Conservation (phyloP, 1,140 invertebrate genomes). For the Melitaea cinxia region DNA sequence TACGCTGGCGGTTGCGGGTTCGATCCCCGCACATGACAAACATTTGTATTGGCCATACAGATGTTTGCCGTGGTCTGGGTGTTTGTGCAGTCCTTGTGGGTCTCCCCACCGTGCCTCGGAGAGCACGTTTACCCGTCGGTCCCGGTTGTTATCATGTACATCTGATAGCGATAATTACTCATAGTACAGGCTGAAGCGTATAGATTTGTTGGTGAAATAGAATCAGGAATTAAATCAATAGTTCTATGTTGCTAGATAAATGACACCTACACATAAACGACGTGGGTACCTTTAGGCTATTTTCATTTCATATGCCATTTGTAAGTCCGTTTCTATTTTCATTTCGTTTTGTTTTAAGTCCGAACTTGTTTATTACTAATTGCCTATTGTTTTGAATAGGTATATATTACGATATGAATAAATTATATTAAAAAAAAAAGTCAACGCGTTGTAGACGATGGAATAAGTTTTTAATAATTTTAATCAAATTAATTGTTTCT, state of each 20-base stretch:
- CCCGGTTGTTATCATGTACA: too few relatives aligned
- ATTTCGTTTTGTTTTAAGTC: constrained; percentile 5
- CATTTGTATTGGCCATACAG: too few relatives aligned
- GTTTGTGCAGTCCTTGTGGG: too few relatives aligned
- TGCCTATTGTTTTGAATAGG: constrained; percentile 15
- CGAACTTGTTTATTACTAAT: constrained; percentile 9
- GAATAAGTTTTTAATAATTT: neutral
- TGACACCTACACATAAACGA: neutral
- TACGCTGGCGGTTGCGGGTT: too few relatives aligned
- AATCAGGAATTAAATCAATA: neutral
- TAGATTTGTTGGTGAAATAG: too few relatives aligned
- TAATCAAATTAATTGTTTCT: neutral
- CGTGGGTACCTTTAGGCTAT: neutral
- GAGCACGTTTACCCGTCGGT: too few relatives aligned
- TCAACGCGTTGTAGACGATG: neutral
- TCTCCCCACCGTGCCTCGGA: too few relatives aligned
- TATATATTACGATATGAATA: constrained; percentile 15
- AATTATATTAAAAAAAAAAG: neutral
- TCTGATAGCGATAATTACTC: too few relatives aligned
- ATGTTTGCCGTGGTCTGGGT: too few relatives aligned
- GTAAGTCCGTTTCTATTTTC: neutral
- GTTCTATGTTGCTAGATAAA: neutral
- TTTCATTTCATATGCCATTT: neutral
- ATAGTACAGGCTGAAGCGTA: too few relatives aligned
- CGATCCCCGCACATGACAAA: too few relatives aligned